Percentiles rank a stretch among this genome's conserved stretches.
phyloP scores from a whole-genome alignment of 2,797 vertebrate species.

The Helostoma temminkii region DNA sequence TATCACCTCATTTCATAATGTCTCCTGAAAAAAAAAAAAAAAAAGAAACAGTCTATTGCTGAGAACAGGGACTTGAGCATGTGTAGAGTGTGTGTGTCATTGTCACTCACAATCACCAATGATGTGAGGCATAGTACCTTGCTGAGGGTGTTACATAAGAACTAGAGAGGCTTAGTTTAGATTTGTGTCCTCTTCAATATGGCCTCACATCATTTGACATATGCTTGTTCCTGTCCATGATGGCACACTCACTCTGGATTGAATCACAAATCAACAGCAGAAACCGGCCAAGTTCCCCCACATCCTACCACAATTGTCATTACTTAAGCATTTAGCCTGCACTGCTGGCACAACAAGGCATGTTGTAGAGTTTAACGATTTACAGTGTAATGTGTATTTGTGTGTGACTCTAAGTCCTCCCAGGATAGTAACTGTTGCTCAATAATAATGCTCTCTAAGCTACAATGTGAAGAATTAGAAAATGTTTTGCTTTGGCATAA shows the following conservation, averaged over 20 bases:
- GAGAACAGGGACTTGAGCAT: constrained; percentile 49
- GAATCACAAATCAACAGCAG: constrained; percentile 15
- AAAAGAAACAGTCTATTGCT: constrained; percentile 36
- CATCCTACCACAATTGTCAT: neutral
- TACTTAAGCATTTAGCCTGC: constrained; percentile 8
- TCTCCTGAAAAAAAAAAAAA: constrained; percentile 33
- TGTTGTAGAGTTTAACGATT: constrained; percentile 18
- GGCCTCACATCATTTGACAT: constrained; percentile 54
- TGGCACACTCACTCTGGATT: constrained; percentile 55
- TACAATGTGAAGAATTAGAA: neutral
- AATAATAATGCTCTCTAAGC: constrained; percentile 1
- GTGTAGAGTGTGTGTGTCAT: constrained; percentile 55
- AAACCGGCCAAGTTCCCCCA: neutral
- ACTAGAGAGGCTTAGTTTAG: constrained; percentile 74
- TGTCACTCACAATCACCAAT: constrained; percentile 64
- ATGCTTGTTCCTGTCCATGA: constrained; percentile 54
- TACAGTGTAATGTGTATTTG: no score
- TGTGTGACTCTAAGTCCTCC: no score
- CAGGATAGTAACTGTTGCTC: no score
- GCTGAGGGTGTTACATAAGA: constrained; percentile 77
- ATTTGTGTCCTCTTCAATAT: constrained; percentile 70
- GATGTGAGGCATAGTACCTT: constrained; percentile 52
- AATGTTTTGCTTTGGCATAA: neutral
- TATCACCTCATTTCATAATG: constrained; percentile 53
- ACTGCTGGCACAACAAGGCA: constrained; percentile 6